A percentile compares a stretch with the other conserved stretches of the same genome.
Evolutionary conservation across 1,140 invertebrate genomes (phyloP).

Genomic region (Procambarus virginalis): DNA sequence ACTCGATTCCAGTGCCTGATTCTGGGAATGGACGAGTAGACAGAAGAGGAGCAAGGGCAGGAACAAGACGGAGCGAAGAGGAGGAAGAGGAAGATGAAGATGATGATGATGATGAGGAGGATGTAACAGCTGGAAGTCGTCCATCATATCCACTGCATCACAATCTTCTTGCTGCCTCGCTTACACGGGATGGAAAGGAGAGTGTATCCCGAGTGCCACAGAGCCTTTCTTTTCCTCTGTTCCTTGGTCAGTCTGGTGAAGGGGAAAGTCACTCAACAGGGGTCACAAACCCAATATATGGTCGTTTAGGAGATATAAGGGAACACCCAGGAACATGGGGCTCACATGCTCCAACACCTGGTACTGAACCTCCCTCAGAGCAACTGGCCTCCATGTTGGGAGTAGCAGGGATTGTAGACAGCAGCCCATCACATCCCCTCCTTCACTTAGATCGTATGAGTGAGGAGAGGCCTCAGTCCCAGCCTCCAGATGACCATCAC

Average conservation of each 20-base stretch:
- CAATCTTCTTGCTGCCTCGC: slow-evolving; percentile 35
- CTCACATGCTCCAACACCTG: slow-evolving; percentile 44
- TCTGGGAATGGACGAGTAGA: slow-evolving; percentile 22
- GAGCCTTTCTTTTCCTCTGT: slow-evolving; percentile 19
- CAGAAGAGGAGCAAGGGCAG: slow-evolving; percentile 4
- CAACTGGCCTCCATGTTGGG: slow-evolving; percentile 35
- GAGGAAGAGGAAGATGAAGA: slow-evolving; percentile 58
- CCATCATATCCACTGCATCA: slow-evolving; percentile 52
- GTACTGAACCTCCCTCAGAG: slow-evolving; percentile 43
- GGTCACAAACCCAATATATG: slow-evolving; percentile 59
- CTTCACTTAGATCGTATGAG: slow-evolving; percentile 43
- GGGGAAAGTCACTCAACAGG: slow-evolving; percentile 32
- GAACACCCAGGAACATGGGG: slow-evolving; percentile 50
- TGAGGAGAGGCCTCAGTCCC: slow-evolving; percentile 27
- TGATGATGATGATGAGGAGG: slow-evolving; percentile 49
- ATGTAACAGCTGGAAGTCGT: slow-evolving; percentile 16
- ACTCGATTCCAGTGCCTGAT: slow-evolving; percentile 48
- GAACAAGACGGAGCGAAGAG: slow-evolving; percentile 28
- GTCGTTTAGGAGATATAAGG: slow-evolving; percentile 47
- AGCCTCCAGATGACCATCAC: slow-evolving; percentile 54
- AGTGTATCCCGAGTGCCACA: slow-evolving; percentile 1
- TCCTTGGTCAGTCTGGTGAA: slow-evolving; percentile 11
- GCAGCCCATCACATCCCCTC: slow-evolving; percentile 39
- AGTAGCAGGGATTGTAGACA: slow-evolving; percentile 11
- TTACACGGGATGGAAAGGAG: slow-evolving; percentile 26